These are phyloP conservation scores for Hyperoplus immaculatus DNA, from an alignment of 2,797 vertebrate species.

Conservation along the genomic window DNA sequence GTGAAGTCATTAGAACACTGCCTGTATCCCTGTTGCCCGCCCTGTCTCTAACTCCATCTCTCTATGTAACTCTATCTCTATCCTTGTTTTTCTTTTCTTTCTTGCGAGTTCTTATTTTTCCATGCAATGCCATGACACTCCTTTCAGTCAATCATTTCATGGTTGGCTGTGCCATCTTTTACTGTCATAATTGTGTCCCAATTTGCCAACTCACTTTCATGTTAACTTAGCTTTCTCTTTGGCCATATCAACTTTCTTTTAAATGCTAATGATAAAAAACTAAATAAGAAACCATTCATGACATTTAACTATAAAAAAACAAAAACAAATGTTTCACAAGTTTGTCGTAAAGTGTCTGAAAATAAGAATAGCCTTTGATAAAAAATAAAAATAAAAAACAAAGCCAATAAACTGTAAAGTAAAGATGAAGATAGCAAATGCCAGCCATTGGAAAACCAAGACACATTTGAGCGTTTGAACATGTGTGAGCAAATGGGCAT, in stretches of 20 bases:
- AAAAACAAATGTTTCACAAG: conserved; percentile 1
- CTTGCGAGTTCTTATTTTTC: not conserved
- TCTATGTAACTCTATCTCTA: conserved; percentile 71
- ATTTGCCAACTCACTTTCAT: conserved; percentile 8
- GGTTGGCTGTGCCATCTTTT: not conserved
- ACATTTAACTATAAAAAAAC: conserved; percentile 3
- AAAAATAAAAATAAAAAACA: not conserved
- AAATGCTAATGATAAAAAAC: conserved; percentile 7
- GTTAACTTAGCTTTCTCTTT: conserved; percentile 14
- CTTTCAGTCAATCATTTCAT: conserved; percentile 19
- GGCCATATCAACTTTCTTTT: conserved; percentile 21
- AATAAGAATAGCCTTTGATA: not conserved
- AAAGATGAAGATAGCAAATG: not conserved
- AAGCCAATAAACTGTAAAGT: not conserved
- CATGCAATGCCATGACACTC: conserved; percentile 6
- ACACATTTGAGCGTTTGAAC: conserved; percentile 35
- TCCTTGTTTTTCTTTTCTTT: conserved; percentile 63
- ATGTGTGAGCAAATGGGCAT: conserved; percentile 46
- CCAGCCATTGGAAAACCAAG: conserved; percentile 1
- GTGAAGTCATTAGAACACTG: conserved; percentile 87
- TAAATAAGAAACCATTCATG: conserved; percentile 11
- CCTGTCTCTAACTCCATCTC: conserved; percentile 76
- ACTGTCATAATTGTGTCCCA: conserved; percentile 4
- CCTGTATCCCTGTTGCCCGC: conserved; percentile 77
- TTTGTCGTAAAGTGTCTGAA: conserved; percentile 4